These are phyloP conservation scores for Bucco capensis DNA, from an alignment of 2,113 vertebrate genomes.

Conservation along the genomic window DNA sequence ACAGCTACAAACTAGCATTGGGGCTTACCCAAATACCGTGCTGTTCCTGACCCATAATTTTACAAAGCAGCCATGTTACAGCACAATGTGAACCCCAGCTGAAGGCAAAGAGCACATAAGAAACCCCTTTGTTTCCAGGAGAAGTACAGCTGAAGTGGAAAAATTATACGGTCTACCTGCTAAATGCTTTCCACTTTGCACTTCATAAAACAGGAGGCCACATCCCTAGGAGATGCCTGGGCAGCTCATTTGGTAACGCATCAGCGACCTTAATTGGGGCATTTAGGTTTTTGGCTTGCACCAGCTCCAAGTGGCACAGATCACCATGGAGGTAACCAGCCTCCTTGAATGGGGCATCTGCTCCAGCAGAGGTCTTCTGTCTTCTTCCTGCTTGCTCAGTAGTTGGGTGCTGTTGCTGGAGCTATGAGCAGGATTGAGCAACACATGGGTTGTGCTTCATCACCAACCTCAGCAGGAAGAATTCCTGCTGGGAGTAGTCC, in stretches of 20 bases:
- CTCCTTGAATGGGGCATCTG: neutral
- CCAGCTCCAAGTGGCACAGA: neutral
- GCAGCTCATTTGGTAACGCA: rapidly evolving
- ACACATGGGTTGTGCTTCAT: neutral
- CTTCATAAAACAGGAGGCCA: neutral
- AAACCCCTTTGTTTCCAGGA: slow-evolving; percentile 15
- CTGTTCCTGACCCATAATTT: neutral
- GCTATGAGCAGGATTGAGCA: neutral
- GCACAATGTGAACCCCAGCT: neutral
- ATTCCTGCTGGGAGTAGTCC: neutral
- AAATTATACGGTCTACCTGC: slow-evolving; percentile 5
- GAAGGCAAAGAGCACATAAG: neutral
- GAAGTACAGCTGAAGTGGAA: neutral
- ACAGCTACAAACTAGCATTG: neutral
- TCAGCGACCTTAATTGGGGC: neutral
- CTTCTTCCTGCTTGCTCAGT: neutral
- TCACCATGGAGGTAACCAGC: neutral
- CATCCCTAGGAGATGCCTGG: neutral
- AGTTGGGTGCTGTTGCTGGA: neutral
- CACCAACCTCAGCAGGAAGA: neutral
- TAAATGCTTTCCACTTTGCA: slow-evolving; percentile 39
- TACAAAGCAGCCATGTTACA: neutral
- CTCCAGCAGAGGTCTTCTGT: neutral
- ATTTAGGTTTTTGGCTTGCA: neutral
- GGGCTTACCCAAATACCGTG: neutral